These are phyloP conservation scores for Oophaga pumilio DNA, from an alignment of 2,113 vertebrate species.

Conservation along the genomic window DNA sequence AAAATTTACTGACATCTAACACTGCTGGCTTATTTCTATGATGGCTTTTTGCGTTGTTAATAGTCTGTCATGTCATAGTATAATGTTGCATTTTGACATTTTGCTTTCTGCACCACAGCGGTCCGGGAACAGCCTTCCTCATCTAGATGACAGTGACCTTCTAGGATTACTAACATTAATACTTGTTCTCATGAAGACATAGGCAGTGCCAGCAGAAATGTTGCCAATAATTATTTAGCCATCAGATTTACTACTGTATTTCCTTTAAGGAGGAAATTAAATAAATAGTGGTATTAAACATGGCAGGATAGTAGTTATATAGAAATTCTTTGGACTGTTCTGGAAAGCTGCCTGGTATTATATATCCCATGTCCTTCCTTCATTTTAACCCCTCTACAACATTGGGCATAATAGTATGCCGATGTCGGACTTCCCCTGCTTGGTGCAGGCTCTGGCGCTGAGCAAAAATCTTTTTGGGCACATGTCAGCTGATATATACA, in stretches of 20 bases:
- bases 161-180: conserved; percentile 11
- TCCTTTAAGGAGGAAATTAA: not conserved
- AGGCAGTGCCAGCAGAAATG: not conserved
- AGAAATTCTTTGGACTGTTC: not conserved
- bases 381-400: too few species aligned
- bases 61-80: not conserved
- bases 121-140: not conserved
- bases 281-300: too few species aligned
- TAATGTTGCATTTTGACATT: not conserved
- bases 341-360: not conserved
- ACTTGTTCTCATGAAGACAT: not conserved
- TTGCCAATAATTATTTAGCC: not conserved
- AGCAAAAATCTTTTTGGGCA: too few species aligned
- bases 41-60: not conserved
- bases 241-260: not conserved
- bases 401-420: too few species aligned
- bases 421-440: too few species aligned
- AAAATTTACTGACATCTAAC: not conserved
- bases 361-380: not conserved
- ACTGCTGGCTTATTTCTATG: not conserved
- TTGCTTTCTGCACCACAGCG: not conserved
- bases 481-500: too few species aligned
- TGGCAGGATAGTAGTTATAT: too few species aligned
- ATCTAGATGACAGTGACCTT: not conserved
- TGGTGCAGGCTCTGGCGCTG: too few species aligned